These are phyloP conservation scores for Malurus melanocephalus DNA, from an alignment of 2,113 vertebrate species.

Conservation along the genomic window DNA sequence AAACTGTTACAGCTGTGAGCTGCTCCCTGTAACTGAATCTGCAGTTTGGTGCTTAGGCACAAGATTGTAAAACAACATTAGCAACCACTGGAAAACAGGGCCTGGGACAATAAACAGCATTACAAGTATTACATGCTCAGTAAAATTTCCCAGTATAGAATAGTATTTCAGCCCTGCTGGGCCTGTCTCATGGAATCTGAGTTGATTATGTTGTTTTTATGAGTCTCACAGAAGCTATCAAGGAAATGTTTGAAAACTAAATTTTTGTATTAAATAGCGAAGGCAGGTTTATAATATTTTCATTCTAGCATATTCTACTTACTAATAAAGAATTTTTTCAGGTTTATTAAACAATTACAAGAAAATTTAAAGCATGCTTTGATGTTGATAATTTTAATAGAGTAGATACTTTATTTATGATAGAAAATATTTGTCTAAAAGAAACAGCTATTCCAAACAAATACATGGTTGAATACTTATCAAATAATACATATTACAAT, in stretches of 20 bases:
- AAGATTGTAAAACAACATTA: neutral
- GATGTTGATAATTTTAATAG: neutral
- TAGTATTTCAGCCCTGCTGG: neutral
- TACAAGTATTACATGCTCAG: neutral
- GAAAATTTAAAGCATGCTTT: neutral
- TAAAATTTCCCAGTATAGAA: neutral
- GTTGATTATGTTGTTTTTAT: neutral
- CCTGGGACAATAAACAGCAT: neutral
- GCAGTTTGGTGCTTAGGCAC: neutral
- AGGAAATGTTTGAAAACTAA: neutral
- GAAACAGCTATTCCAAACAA: neutral
- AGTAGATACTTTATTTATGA: neutral
- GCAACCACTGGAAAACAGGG: neutral
- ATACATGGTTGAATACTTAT: neutral
- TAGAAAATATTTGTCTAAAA: neutral
- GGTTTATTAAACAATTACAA: neutral
- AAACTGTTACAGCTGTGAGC: neutral
- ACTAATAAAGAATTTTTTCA: neutral
- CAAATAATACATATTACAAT: neutral
- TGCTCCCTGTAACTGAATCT: neutral
- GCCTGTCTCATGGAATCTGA: neutral
- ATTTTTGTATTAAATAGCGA: neutral
- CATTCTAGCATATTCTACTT: neutral
- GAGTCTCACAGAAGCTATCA: neutral
- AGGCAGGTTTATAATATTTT: neutral